Conservation (phyloP, 1,140 invertebrate genomes). For the Theocolax elegans region DNA sequence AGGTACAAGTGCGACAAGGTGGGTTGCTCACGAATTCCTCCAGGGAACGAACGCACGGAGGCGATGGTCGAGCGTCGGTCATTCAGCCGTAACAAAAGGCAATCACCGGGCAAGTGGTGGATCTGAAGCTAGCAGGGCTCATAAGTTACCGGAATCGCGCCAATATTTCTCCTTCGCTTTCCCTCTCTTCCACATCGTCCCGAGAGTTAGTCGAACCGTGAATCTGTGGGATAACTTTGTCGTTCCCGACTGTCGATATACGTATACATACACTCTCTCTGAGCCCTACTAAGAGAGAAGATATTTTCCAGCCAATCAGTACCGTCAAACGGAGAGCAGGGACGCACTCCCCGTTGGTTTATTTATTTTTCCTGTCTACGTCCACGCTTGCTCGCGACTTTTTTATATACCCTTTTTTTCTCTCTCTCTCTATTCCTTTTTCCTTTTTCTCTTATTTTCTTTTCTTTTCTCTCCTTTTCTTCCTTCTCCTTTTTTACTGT, state of each 20-base stretch:
- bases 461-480: no score
- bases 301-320: conserved; percentile 21
- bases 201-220: conserved; percentile 5
- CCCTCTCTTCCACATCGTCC: not conserved
- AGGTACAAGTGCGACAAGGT: no score
- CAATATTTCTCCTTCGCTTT: conserved; percentile 52
- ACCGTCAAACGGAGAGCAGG: not conserved
- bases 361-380: no score
- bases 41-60: no score
- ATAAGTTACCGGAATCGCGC: conserved; percentile 60
- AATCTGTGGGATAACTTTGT: conserved; percentile 4
- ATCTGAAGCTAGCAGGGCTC: conserved; percentile 53
- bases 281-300: not conserved
- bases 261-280: not conserved
- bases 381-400: no score
- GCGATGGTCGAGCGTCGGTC: conserved; percentile 14
- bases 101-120: conserved; percentile 57
- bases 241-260: not conserved
- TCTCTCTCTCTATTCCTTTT: no score
- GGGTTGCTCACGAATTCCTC: no score
- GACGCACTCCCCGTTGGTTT: no score
- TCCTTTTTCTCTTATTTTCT: no score
- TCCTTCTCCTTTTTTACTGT: no score
- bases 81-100: conserved; percentile 62
- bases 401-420: no score